These are phyloP conservation scores for Lates japonicus DNA, from an alignment of 2,797 vertebrate genomes.

Conservation along the genomic window DNA sequence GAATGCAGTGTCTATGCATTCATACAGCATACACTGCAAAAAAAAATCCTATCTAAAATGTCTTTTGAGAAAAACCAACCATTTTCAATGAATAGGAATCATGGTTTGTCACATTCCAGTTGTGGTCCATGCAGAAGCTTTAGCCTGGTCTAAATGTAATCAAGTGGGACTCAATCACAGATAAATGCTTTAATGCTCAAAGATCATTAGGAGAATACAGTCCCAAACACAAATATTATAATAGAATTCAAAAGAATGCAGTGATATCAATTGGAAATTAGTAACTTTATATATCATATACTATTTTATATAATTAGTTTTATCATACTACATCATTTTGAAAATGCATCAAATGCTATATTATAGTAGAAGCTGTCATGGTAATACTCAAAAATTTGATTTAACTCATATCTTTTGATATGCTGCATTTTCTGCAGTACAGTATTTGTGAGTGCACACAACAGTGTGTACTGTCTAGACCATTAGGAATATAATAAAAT, in stretches of 20 bases:
- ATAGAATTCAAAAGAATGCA: background rate
- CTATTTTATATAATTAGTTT: background rate
- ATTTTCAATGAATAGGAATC: constrained; percentile 5
- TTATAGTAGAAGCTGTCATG: background rate
- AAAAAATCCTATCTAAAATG: background rate
- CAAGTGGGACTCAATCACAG: background rate
- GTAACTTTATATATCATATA: background rate
- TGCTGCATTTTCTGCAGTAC: too few species aligned
- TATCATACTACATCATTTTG: background rate
- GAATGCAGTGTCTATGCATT: background rate
- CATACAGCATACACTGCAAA: background rate
- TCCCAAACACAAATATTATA: too few species aligned
- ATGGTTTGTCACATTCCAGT: background rate
- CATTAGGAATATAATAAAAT: background rate
- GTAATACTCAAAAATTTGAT: too few species aligned
- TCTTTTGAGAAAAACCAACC: background rate
- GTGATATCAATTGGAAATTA: background rate
- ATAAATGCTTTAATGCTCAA: background rate
- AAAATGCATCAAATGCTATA: background rate
- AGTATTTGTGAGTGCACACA: too few species aligned
- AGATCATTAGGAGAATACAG: background rate
- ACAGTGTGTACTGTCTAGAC: background rate
- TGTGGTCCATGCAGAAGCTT: background rate
- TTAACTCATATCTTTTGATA: too few species aligned
- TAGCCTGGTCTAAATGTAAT: background rate